Evolutionary conservation across 2,797 vertebrate genomes (phyloP).

Genomic region (Gouania willdenowi): DNA sequence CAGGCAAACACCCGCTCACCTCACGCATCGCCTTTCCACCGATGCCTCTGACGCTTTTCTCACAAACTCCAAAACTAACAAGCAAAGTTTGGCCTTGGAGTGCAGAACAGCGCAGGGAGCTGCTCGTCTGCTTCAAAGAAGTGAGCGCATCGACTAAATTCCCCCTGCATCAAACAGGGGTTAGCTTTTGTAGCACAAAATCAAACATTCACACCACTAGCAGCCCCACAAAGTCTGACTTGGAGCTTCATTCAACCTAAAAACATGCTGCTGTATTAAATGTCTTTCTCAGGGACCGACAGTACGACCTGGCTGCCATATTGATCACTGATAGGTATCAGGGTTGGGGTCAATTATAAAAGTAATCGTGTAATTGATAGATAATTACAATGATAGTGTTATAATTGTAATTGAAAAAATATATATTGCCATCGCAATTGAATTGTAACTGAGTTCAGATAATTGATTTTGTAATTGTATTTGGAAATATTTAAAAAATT

Average conservation of each 20-base stretch:
- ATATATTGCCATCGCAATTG: no score
- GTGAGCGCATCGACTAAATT: conserved; percentile 47
- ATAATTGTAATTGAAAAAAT: no score
- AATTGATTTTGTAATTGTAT: no score
- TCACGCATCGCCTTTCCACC: conserved; percentile 44
- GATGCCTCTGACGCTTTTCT: conserved; percentile 57
- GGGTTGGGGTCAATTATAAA: conserved; percentile 15
- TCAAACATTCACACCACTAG: conserved; percentile 51
- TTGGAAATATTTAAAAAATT: no score
- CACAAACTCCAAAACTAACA: conserved; percentile 61
- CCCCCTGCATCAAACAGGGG: conserved; percentile 40
- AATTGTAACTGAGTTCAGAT: no score
- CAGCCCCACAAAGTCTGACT: conserved; percentile 35
- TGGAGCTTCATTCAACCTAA: conserved; percentile 28
- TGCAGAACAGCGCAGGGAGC: conserved; percentile 26
- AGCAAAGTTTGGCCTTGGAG: conserved; percentile 59
- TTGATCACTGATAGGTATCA: conserved; percentile 45
- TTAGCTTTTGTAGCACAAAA: conserved; percentile 36
- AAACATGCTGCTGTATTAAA: conserved; percentile 38
- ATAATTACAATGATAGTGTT: no score
- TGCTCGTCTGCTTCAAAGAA: conserved; percentile 59
- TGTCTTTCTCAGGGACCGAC: conserved; percentile 39
- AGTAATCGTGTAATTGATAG: no score
- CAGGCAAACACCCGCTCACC: conserved; percentile 39
- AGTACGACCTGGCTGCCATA: conserved; percentile 32